Evolutionary conservation across 2,797 vertebrate genomes (phyloP).

Genomic region (Orientallactaga sibirica): DNA sequence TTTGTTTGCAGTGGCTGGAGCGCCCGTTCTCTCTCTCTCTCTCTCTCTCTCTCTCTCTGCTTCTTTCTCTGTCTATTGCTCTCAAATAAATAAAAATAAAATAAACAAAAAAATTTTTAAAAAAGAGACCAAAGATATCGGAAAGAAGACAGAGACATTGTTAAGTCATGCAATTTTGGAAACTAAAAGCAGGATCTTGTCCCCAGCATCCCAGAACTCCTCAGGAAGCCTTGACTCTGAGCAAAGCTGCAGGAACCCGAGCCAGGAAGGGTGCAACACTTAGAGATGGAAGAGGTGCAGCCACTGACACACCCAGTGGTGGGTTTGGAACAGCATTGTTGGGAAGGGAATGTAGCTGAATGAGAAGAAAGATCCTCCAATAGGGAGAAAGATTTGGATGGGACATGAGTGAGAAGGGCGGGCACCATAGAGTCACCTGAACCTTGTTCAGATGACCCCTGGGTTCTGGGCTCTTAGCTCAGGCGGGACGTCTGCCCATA

Average conservation of each 20-base stretch:
- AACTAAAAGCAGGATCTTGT: neutral
- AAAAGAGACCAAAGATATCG: neutral
- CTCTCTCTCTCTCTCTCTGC: no score
- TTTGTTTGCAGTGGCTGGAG: no score
- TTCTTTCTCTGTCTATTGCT: no score
- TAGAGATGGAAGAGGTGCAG: no score
- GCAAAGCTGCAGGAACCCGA: neutral
- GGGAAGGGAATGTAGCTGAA: neutral
- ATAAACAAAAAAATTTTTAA: no score
- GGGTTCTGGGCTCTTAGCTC: neutral
- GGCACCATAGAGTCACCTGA: neutral
- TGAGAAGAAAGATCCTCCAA: neutral
- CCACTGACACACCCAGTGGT: neutral
- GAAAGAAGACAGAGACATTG: neutral
- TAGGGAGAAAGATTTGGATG: no score
- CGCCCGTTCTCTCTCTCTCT: no score
- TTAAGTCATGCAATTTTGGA: neutral
- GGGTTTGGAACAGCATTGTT: neutral
- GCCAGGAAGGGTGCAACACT: no score
- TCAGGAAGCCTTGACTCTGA: no score
- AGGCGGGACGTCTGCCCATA: neutral
- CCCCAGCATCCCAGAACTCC: neutral
- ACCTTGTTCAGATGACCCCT: neutral
- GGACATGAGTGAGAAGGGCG: neutral
- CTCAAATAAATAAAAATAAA: no score